Evolutionary conservation across 2,888 invertebrate species (phyloP).

Genomic region (Heteropelma amictum): DNA sequence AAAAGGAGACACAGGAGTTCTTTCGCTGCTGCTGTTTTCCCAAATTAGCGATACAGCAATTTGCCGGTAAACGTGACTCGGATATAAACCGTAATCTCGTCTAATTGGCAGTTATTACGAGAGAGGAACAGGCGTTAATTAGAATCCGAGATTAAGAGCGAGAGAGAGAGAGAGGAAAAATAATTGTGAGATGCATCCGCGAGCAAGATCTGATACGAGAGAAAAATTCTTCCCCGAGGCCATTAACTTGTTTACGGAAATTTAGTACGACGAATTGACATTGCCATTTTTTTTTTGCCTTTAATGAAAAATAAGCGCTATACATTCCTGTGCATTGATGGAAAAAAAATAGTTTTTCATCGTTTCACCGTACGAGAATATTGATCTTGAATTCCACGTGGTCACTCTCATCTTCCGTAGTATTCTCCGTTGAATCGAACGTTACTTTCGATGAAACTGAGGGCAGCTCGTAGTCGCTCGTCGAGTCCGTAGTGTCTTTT

Average conservation of each 20-base stretch:
- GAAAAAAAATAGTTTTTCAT: not conserved
- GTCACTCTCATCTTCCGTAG: conserved; percentile 24
- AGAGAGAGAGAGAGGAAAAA: no score
- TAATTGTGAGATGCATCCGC: conserved; percentile 57
- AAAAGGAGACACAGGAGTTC: not conserved
- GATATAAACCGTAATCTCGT: conserved; percentile 25
- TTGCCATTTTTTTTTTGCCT: not conserved
- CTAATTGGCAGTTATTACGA: conserved; percentile 51
- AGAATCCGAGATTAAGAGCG: conserved; percentile 22
- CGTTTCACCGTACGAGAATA: conserved; percentile 13
- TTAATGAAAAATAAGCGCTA: no score
- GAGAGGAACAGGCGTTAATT: conserved; percentile 52
- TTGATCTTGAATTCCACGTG: conserved; percentile 16
- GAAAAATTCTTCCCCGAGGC: not conserved
- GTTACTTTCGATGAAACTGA: conserved; percentile 3
- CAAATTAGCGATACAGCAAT: conserved; percentile 16
- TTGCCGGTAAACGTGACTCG: not conserved
- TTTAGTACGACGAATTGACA: not conserved
- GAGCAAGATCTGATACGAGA: conserved; percentile 50
- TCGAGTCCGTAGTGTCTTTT: conserved; percentile 12
- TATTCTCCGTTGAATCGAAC: not conserved
- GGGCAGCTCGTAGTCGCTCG: conserved; percentile 32
- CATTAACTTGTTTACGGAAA: not conserved
- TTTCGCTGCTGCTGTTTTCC: not conserved
- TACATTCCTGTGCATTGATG: no score